Evolutionary conservation across 2,113 vertebrate species (phyloP), one percentile per base, ranked within the genome.

Genomic region (Anas platyrhynchos): DNA sequence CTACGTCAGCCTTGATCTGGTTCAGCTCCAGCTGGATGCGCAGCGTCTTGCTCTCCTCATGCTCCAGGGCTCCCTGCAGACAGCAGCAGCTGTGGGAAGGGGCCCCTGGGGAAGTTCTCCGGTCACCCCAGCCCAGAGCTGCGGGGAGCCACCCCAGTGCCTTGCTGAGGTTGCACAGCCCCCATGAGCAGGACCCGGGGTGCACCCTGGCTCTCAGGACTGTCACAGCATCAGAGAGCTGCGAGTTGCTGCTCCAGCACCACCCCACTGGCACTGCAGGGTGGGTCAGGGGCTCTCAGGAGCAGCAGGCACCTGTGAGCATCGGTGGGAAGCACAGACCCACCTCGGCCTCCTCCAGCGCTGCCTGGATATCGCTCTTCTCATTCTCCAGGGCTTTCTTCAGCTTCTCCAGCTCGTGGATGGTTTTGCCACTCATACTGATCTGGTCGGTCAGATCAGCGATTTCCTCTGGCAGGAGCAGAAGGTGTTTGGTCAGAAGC

Each of bases 281-380:
- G 31, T 41, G 27, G n/a, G 36, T 7, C 36, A 27, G 68, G 7
- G 68, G 59, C 46, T 80, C 32, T 3, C 5, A 18, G 16, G 43
- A 44, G 32, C 21, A 83, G 31, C 5, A 2, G 65, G 41, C 25
- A 81, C 4, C 2, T 4, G 3, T 10, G 9, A 21, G 11, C n/a
- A 29, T 6, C 44, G 5, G 44, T 6, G 26, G 11, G 20, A 74
- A 75, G 34, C 16, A 68, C 25, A 13, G 31, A 48, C 83, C 18
- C 67, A 99, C 99, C 98, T 99, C 99, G 7, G 98, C 99, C 96
- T 99, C 99, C 91, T 99, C 99, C 86, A 99, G 97, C 1, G 99
- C 98, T 7, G 99, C 99, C 87, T 99, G 99, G 82, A 99, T 98
- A 75, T 99, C 99, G 0, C 84, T 98, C 97, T 99, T 99, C 97